phyloP scores from a whole-genome alignment of 2,888 invertebrate species.

The Synanthedon andrenaeformis region DNA sequence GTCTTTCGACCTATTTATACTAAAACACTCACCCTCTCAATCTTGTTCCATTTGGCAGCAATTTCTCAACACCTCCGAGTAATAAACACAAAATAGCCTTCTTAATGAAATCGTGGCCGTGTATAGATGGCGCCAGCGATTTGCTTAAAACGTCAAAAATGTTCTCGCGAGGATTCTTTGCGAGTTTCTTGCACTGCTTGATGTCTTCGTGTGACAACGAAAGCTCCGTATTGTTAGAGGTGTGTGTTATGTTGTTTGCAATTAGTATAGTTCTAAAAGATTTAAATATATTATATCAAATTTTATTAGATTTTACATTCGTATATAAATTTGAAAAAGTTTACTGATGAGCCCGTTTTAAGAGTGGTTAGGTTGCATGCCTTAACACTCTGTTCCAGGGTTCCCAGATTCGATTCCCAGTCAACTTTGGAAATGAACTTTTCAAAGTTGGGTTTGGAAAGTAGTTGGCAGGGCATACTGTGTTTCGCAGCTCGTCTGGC shows the following conservation, averaged over 20 bases:
- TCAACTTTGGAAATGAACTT: no score
- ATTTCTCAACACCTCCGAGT: constrained; percentile 95
- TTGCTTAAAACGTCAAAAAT: constrained; percentile 91
- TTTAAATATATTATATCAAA: background rate
- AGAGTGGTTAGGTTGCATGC: no score
- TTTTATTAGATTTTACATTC: background rate
- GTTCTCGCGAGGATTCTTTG: constrained; percentile 76
- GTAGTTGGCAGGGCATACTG: no score
- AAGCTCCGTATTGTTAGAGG: constrained; percentile 88
- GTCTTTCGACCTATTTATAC: no score
- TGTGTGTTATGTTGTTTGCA: constrained; percentile 90
- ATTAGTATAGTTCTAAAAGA: constrained; percentile 86
- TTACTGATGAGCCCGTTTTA: no score
- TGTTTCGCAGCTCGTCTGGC: no score
- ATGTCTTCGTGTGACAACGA: constrained; percentile 89
- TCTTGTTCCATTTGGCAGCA: constrained; percentile 90
- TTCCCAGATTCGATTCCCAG: no score
- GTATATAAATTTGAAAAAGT: background rate
- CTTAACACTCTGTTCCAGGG: no score
- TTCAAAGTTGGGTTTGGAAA: no score
- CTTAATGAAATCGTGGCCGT: constrained; percentile 96
- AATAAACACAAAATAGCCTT: constrained; percentile 94
- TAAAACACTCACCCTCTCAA: constrained; percentile 77
- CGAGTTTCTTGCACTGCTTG: constrained; percentile 85
- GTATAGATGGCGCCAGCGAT: constrained; percentile 97